phyloP scores from a whole-genome alignment of 2,888 invertebrate genomes.

The Xestia sexstrigata region DNA sequence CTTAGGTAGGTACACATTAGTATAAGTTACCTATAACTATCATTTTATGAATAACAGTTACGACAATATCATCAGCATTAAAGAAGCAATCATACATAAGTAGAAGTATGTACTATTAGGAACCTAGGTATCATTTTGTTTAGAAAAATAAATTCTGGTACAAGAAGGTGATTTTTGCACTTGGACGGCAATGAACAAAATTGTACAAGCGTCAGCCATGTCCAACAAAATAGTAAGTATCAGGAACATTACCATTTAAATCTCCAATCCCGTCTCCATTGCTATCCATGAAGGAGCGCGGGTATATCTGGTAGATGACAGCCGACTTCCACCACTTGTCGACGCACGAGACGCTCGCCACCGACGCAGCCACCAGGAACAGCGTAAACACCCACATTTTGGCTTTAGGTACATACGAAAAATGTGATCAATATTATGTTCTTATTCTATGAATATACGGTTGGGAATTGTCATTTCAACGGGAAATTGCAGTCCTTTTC shows the following conservation, averaged over 20 bases:
- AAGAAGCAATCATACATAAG: neutral
- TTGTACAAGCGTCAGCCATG: neutral
- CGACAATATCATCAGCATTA: neutral
- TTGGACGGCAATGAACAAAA: too few relatives aligned
- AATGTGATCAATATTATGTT: neutral
- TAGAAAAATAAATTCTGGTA: neutral
- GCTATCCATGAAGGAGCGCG: slow-evolving; percentile 94
- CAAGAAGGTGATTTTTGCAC: neutral
- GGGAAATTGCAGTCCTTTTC: neutral
- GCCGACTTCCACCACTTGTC: slow-evolving; percentile 94
- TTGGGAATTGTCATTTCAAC: neutral
- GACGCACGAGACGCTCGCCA: slow-evolving; percentile 49
- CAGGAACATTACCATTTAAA: slow-evolving; percentile 89
- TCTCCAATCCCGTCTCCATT: slow-evolving; percentile 95
- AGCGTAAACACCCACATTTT: slow-evolving; percentile 44
- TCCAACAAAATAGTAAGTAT: neutral
- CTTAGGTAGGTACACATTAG: neutral
- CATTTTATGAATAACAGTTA: neutral
- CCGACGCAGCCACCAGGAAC: slow-evolving; percentile 34
- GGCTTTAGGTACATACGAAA: slow-evolving; percentile 60
- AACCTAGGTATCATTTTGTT: neutral
- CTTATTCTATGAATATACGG: neutral
- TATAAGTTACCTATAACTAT: neutral
- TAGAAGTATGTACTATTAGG: neutral
- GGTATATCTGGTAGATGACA: slow-evolving; percentile 94